Evolutionary conservation across 2,888 invertebrate species (phyloP), one percentile per base, ranked within the genome.

Genomic region (Xanthorhoe spadicearia): DNA sequence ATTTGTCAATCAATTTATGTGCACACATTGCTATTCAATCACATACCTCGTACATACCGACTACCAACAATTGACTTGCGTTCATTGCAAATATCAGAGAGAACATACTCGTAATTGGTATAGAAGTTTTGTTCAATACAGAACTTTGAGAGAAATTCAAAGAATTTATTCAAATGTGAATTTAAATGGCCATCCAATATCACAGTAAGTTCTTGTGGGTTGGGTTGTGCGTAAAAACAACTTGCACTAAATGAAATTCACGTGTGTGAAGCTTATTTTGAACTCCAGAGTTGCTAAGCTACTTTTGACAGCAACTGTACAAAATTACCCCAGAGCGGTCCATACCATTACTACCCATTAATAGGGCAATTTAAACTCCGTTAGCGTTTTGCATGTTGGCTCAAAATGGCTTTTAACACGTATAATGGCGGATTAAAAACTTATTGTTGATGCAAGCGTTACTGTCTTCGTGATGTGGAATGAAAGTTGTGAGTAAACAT

Each of bases 281-380:
- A 32, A 23, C 46, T 35, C 35, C 19, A 13, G 43, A 54, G 61
- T 58, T 66, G 50, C 61, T 52, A 51, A 56, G 55, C 54, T 50
- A 61, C 53, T 58, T 66, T 2, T 58, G 56, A 51, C 32, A 50
- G 18, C 13, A 64, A 62, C 65, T 61, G 59, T 43, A 17, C 65
- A 55, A 66, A 70, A 70, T 67, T 64, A 60, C 66, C 61, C 60
- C 73, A 75, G 74, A 68, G 59, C 64, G 73, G 70, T 74, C 77
- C 79, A 78, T 76, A 79, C 79, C 78, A 80, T 83, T 80, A 83
- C 79, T 78, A 74, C 74, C 78, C 83, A 83, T 84, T 83, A 83
- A 80, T 83, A 81, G 83, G 83, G 81, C 82, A 83, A 85, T 85
- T 84, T 80, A 78, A 80, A 77, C 80, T 75, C 81, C 77, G 81